Conservation (phyloP, 2,113 vertebrate genomes). For the Triplophysa siluroides region DNA sequence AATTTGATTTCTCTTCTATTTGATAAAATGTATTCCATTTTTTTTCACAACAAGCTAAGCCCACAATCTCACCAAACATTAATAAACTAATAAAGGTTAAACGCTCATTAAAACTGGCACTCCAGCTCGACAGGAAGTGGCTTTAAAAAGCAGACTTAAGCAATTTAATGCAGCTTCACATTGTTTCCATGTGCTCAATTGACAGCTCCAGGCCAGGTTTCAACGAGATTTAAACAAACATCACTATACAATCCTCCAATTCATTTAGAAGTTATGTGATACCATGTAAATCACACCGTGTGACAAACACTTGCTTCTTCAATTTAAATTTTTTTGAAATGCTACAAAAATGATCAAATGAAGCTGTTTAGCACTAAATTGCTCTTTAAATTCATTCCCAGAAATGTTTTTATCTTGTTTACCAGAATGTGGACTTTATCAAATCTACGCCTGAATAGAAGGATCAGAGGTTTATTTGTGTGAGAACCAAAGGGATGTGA, state of each 20-base stretch:
- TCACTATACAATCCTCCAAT: neutral
- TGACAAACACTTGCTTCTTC: conserved; percentile 6
- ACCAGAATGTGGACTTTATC: neutral
- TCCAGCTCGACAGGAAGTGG: conserved; percentile 36
- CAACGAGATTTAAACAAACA: neutral
- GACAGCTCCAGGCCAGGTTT: neutral
- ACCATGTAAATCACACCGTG: neutral
- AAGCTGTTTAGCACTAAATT: neutral
- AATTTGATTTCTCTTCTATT: too few species aligned
- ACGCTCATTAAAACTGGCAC: conserved; percentile 23
- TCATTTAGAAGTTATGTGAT: neutral
- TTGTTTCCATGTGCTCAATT: conserved; percentile 18
- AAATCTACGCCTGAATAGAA: conserved; percentile 13
- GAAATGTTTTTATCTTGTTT: conserved; percentile 30
- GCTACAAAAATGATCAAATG: neutral
- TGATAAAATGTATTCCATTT: too few species aligned
- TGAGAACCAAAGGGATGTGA: neutral
- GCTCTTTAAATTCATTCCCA: conserved; percentile 1
- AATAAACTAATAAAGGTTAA: conserved; percentile 37
- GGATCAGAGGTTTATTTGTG: neutral
- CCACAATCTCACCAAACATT: too few species aligned
- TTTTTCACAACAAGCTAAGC: too few species aligned
- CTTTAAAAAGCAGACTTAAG: conserved; percentile 35
- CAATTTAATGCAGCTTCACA: conserved; percentile 11
- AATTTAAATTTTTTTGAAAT: neutral